These are phyloP conservation scores for Lasioglossum figueresi DNA, from an alignment of 2,888 invertebrate genomes.

Conservation along the genomic window DNA sequence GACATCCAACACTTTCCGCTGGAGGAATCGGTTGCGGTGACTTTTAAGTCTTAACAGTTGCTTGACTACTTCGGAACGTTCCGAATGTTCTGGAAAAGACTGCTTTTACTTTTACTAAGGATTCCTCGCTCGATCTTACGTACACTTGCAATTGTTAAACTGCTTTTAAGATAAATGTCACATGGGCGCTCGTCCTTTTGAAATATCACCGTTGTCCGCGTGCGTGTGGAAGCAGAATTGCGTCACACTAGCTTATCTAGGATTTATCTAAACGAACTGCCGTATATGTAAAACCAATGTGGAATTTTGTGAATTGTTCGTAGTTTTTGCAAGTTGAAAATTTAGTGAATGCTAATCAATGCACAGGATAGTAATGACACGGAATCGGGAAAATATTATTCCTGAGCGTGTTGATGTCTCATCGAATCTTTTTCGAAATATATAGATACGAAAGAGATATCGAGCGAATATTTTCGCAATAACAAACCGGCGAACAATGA, in stretches of 20 bases:
- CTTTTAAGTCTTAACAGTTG: neutral
- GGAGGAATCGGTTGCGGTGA: neutral
- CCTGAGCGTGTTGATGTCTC: neutral
- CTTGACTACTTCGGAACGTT: neutral
- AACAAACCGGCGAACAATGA: neutral
- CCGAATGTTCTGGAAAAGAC: conserved; percentile 9
- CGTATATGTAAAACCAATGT: neutral
- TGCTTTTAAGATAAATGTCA: neutral
- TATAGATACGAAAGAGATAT: neutral
- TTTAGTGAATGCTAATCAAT: neutral
- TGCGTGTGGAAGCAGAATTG: neutral
- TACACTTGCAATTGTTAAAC: neutral
- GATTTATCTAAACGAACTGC: neutral
- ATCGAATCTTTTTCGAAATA: neutral
- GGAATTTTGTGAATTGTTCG: neutral
- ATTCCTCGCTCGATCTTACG: neutral
- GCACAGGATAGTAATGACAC: neutral
- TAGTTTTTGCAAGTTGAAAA: neutral
- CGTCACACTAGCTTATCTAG: neutral
- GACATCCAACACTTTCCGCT: neutral
- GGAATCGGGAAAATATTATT: neutral
- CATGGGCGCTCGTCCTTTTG: neutral
- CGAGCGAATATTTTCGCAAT: neutral
- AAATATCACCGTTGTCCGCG: neutral
- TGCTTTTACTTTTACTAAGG: neutral